Percentiles rank a stretch among this genome's conserved stretches.
Conservation (phyloP, 1,140 invertebrate species). For the Zaprionus nigranus region DNA sequence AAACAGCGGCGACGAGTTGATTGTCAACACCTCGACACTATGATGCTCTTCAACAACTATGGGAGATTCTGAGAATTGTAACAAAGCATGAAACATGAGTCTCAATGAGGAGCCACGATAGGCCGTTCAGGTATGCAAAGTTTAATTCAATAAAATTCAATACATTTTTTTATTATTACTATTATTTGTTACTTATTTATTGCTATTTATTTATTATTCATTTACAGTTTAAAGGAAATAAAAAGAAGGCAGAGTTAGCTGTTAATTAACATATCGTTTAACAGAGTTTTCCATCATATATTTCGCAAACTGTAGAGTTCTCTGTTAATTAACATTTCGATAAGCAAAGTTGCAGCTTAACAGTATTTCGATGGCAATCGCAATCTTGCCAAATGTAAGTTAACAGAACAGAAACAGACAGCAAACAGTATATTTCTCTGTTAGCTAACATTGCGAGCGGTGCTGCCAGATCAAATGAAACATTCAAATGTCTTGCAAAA, state of each 20-base stretch:
- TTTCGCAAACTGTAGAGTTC: neutral
- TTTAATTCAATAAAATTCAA: neutral
- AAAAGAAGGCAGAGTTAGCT: neutral
- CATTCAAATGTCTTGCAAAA: neutral
- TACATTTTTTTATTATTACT: neutral
- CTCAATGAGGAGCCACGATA: neutral
- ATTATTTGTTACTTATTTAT: neutral
- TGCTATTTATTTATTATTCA: neutral
- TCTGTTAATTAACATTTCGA: conserved; percentile 1
- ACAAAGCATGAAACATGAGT: neutral
- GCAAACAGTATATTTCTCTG: neutral
- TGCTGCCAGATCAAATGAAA: neutral
- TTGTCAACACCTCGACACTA: neutral
- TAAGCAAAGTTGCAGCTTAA: neutral
- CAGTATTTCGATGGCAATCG: neutral
- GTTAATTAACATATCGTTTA: neutral
- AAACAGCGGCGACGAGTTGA: conserved; percentile 41
- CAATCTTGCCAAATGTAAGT: neutral
- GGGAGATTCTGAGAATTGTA: neutral
- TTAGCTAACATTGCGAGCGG: neutral
- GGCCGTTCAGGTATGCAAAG: neutral
- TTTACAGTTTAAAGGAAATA: too few relatives aligned
- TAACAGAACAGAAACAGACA: neutral
- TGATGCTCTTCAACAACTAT: conserved; percentile 23
- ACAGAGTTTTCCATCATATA: neutral